Conservation (phyloP, 2,888 invertebrate species). For the Mythimna lalbum region DNA sequence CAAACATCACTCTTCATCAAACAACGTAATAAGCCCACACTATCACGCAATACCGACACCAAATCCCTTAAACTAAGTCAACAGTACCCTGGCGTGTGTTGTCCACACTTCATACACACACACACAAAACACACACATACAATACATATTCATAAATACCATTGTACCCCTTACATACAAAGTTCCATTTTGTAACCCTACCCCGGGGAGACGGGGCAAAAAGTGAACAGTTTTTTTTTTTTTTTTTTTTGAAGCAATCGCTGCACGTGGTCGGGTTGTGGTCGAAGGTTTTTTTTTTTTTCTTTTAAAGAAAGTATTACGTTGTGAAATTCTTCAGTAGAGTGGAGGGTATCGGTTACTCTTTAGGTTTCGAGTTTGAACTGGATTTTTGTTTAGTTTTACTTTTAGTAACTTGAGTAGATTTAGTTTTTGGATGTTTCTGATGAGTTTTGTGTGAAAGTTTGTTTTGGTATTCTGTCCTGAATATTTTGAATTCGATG, state of each 20-base stretch:
- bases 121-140: constrained; percentile 67
- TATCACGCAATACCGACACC: constrained; percentile 57
- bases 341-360: constrained; percentile 79
- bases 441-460: background rate
- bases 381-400: constrained; percentile 51
- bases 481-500: too few relatives aligned
- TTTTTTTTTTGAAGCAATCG: constrained; percentile 77
- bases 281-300: constrained; percentile 83
- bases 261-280: constrained; percentile 90
- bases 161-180: constrained; percentile 76
- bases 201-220: constrained; percentile 83
- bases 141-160: constrained; percentile 50
- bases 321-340: constrained; percentile 83
- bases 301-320: constrained; percentile 85
- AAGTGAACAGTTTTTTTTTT: constrained; percentile 82
- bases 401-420: background rate
- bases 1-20: constrained; percentile 38
- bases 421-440: background rate
- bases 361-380: constrained; percentile 58
- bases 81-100: constrained; percentile 75
- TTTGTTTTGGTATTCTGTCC: background rate
- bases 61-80: constrained; percentile 69
- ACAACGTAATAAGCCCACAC: constrained; percentile 55
- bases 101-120: constrained; percentile 75
- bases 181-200: constrained; percentile 88